Conservation (phyloP, 2,797 vertebrate genomes). For the Pitangus sulphuratus region DNA sequence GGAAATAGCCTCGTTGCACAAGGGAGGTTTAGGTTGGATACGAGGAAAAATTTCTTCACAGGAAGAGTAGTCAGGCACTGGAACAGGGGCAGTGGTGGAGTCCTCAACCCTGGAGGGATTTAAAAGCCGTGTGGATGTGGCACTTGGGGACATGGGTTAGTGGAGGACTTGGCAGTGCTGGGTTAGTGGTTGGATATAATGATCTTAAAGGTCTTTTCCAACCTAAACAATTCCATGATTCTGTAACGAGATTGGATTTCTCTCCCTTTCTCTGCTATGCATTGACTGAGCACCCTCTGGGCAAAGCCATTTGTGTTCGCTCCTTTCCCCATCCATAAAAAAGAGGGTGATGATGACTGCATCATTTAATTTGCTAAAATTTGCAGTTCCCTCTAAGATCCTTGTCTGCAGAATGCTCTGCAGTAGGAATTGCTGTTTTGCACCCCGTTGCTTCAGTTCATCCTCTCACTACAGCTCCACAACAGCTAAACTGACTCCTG, state of each 20-base stretch:
- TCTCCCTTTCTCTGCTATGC: not conserved
- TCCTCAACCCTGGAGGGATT: not conserved
- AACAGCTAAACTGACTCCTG: not conserved
- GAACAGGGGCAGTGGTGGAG: not conserved
- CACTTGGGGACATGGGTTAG: not conserved
- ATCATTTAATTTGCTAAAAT: not conserved
- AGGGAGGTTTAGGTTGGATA: not conserved
- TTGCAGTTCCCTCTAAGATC: not conserved
- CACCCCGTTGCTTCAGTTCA: not conserved
- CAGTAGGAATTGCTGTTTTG: not conserved
- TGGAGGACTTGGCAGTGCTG: not conserved
- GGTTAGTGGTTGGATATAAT: not conserved
- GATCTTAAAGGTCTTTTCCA: not conserved
- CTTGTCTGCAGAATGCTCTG: not conserved
- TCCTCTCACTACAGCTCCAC: not conserved
- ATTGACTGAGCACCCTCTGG: constrained; percentile 14
- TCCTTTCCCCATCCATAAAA: not conserved
- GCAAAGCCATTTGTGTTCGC: not conserved
- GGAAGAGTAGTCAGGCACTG: not conserved
- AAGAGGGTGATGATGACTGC: not conserved
- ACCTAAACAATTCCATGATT: not conserved
- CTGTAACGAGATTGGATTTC: constrained; percentile 18
- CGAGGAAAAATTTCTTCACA: not conserved
- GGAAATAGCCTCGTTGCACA: rapidly evolving
- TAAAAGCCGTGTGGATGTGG: not conserved